These are phyloP conservation scores for Dasypogon diadema DNA, from an alignment of 2,888 invertebrate genomes.

Conservation along the genomic window DNA sequence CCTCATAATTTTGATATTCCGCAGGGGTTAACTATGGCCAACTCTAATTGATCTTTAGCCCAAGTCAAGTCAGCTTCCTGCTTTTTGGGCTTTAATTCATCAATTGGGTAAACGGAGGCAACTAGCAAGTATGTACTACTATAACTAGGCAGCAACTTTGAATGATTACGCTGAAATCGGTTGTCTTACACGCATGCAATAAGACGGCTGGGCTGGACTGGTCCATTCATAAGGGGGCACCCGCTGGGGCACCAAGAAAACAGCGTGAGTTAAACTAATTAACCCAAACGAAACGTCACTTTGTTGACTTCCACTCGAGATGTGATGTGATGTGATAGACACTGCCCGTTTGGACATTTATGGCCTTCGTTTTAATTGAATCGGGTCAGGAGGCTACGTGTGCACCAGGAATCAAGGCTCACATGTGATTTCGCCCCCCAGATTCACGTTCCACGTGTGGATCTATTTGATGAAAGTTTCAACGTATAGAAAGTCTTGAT, in stretches of 20 bases:
- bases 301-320: constrained; percentile 33
- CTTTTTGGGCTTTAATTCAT: constrained; percentile 22
- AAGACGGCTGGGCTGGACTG: not conserved
- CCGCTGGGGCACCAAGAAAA: constrained; percentile 46
- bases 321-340: constrained; percentile 8
- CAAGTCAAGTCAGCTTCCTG: constrained; percentile 33
- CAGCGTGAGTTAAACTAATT: constrained; percentile 51
- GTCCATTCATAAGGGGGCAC: constrained; percentile 40
- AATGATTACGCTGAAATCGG: constrained; percentile 9
- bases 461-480: not conserved
- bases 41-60: constrained; percentile 44
- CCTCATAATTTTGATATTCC: constrained; percentile 22
- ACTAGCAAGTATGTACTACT: not conserved
- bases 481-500: too few relatives aligned
- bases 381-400: constrained; percentile 1
- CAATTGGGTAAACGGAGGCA: constrained; percentile 10
- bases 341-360: constrained; percentile 40
- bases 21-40: constrained; percentile 35
- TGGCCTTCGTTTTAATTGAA: constrained; percentile 28
- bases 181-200: not conserved
- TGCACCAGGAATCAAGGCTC: not conserved
- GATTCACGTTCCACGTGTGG: not conserved
- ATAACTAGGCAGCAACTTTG: not conserved
- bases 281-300: constrained; percentile 50
- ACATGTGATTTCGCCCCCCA: not conserved